These are phyloP conservation scores for Drosophila meridionalis DNA, from an alignment of 2,888 invertebrate genomes.

Conservation along the genomic window DNA sequence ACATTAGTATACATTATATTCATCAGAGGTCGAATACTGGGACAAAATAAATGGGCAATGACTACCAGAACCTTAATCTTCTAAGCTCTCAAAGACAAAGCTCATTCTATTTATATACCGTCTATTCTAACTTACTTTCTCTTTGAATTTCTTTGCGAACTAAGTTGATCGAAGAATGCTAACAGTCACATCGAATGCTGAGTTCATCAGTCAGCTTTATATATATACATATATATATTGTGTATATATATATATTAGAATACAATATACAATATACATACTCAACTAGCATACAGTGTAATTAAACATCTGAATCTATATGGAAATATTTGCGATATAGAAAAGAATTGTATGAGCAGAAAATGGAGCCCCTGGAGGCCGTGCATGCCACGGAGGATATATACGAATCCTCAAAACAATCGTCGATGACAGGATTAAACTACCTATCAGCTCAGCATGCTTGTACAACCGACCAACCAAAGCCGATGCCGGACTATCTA, in stretches of 20 bases:
- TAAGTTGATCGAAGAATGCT: background rate
- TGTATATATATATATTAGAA: background rate
- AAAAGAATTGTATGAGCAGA: background rate
- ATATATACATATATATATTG: background rate
- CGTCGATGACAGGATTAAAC: conserved; percentile 13
- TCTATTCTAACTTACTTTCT: background rate
- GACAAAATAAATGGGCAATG: background rate
- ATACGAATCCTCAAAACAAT: background rate
- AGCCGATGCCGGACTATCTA: conserved; percentile 2
- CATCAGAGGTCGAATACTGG: no score
- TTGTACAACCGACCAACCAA: background rate
- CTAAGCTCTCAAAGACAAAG: no score
- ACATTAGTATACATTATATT: no score
- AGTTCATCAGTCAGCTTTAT: background rate
- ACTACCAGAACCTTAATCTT: background rate
- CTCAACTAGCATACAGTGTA: background rate
- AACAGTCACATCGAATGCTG: background rate
- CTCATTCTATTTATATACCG: no score
- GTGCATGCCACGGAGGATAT: no score
- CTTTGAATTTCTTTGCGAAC: background rate
- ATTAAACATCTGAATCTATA: background rate
- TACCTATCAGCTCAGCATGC: background rate
- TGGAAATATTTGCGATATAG: background rate
- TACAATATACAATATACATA: background rate
- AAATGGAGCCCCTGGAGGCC: background rate